Base-by-base conservation (phyloP, 2,797 vertebrate genomes). In the Silurus lanzhouensis region DNA sequence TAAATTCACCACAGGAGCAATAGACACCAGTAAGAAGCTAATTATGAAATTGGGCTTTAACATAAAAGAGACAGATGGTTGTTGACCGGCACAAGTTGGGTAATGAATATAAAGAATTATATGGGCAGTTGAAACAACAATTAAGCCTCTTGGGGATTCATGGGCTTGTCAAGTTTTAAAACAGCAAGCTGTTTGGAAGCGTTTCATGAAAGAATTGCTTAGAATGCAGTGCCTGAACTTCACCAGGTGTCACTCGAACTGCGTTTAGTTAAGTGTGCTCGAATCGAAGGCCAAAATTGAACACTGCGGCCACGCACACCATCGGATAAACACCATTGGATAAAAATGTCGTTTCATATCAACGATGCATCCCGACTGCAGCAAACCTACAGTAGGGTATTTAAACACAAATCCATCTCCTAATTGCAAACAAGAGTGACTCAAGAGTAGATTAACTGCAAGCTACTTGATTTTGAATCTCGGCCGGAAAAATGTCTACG, bases 21-120 rank as follows among this genome's bases (percentile, higher is more conserved):
- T 64, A 48, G 38, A 79, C 22, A n/a, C 58, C 13, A 46, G 31
- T n/a, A 81, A 67, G 44, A 81, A 66, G 44, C 63, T 20, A 66
- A 66, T 66, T 66, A 80, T 64, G n/a, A 48, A 80, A 48, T 80
- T 80, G 27, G 7, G n/a, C 44, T n/a, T 63, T 71, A 64, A 12
- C 61, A 52, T 52, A 81, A 81, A 31, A 81, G 38, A 67, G 44
- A 67, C 79, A 67, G 77, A 63, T 67, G 79, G 44, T 67, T 81
- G 79, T 66, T 81, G 79, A 81, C 79, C 79, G 52, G 44, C 46
- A 20, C 79, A 81, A 55, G 79, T 81, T 67, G 46, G 46, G 46
- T 66, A 52, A 81, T 67, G 63, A 81, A 81, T 66, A 66, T 67
- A 81, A 67, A 81, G 44, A 81, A 27, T 81, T 81, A 81, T 67